Conservation (phyloP, 2,797 vertebrate genomes). For the Bryconaethiops microstoma region DNA sequence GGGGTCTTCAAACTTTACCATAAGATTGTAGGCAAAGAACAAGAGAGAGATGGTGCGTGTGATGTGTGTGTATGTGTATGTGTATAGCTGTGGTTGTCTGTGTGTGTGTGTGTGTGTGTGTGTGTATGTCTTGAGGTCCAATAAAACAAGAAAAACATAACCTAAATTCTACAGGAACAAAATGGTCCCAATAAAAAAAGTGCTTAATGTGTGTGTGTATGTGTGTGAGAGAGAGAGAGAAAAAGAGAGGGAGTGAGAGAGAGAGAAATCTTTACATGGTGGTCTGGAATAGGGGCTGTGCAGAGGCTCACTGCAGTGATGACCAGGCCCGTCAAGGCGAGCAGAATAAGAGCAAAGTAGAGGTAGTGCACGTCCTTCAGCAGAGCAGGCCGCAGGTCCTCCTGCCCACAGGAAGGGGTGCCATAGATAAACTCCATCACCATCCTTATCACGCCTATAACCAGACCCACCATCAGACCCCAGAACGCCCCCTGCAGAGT, state of each 20-base stretch:
- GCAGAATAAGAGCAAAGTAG: conserved; percentile 92
- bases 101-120: not conserved
- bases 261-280: conserved; percentile 79
- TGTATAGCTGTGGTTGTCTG: too few species aligned
- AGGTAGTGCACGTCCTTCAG: conserved; percentile 90
- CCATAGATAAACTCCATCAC: conserved; percentile 84
- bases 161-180: too few species aligned
- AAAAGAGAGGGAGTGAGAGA: too few species aligned
- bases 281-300: conserved; percentile 81
- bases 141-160: too few species aligned
- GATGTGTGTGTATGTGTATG: too few species aligned
- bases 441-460: conserved; percentile 84
- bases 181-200: too few species aligned
- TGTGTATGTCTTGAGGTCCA: not conserved
- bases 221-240: not conserved
- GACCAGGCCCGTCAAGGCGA: conserved; percentile 75
- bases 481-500: conserved; percentile 90
- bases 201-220: not conserved
- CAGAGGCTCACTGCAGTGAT: conserved; percentile 82
- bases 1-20: too few species aligned
- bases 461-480: conserved; percentile 87
- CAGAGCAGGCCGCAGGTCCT: conserved; percentile 82
- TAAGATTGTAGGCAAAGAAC: too few species aligned
- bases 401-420: conserved; percentile 83
- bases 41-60: too few species aligned